Percentiles rank a stretch among this genome's conserved stretches.
phyloP scores from a whole-genome alignment of 2,888 invertebrate genomes.

The Parelbella ahira region DNA sequence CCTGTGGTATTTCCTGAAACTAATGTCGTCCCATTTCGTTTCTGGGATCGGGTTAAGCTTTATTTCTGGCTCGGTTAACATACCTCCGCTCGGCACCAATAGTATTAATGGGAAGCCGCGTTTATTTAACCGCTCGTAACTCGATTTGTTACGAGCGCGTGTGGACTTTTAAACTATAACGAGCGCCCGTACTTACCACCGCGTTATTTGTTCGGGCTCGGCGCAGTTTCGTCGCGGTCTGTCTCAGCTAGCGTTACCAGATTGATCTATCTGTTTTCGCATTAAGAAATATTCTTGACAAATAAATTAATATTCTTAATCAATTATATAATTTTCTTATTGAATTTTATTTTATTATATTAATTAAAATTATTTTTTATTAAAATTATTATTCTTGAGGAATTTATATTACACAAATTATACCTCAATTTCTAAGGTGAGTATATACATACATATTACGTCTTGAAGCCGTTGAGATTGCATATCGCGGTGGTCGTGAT shows the following conservation, averaged over 20 bases:
- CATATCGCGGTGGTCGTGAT: constrained; percentile 63
- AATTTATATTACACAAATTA: neutral
- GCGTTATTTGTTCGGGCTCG: constrained; percentile 42
- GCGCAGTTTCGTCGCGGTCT: constrained; percentile 44
- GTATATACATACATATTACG: no score
- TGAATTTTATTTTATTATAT: no score
- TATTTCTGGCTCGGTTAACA: constrained; percentile 67
- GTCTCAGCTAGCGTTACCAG: constrained; percentile 36
- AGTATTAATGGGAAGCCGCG: constrained; percentile 65
- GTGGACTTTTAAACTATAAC: constrained; percentile 65
- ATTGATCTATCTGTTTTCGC: constrained; percentile 32
- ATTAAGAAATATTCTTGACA: no score
- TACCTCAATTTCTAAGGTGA: constrained; percentile 2
- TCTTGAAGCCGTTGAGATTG: constrained; percentile 38
- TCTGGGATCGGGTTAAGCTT: constrained; percentile 54
- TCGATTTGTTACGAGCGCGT: constrained; percentile 57
- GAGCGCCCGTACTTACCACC: constrained; percentile 41
- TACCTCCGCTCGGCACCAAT: constrained; percentile 50
- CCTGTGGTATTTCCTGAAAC: constrained; percentile 14
- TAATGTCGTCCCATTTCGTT: constrained; percentile 34
- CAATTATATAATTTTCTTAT: no score
- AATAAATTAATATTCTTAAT: no score
- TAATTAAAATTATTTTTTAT: no score
- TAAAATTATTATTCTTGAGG: no score
- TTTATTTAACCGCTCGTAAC: constrained; percentile 77